These are phyloP conservation scores for Dryococelus australis DNA, from an alignment of 2,888 invertebrate species.

Conservation along the genomic window DNA sequence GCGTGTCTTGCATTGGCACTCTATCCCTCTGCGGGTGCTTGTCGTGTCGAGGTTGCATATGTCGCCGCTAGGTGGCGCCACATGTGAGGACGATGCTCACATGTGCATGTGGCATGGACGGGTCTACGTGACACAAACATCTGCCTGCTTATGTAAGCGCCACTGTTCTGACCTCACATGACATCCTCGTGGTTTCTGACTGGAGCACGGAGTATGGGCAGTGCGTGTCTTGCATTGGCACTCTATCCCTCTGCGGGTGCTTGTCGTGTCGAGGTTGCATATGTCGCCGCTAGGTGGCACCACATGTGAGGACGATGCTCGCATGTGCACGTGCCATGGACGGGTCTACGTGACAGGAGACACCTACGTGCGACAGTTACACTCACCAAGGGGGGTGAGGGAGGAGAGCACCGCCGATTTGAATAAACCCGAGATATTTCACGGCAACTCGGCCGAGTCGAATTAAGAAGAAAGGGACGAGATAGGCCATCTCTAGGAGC, in stretches of 20 bases:
- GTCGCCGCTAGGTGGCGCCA: conserved; percentile 35
- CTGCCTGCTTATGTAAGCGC: too few species aligned
- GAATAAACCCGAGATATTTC: conserved; percentile 39
- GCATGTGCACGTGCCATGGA: not conserved
- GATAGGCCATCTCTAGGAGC: not conserved
- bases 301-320: not conserved
- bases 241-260: too few species aligned
- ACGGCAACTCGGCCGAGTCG: conserved; percentile 34
- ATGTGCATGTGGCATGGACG: not conserved
- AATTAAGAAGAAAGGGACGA: conserved; percentile 27
- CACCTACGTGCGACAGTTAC: not conserved
- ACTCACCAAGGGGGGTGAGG: not conserved
- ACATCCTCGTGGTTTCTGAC: too few species aligned
- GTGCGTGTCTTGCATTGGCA: too few species aligned
- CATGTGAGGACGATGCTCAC: not conserved
- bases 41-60: conserved; percentile 30
- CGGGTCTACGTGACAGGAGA: not conserved
- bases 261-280: conserved; percentile 27
- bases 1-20: too few species aligned
- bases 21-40: too few species aligned
- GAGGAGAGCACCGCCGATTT: conserved; percentile 34
- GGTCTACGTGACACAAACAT: not conserved
- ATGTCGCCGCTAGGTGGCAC: conserved; percentile 36
- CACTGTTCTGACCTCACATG: too few species aligned
- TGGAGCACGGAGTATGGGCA: too few species aligned